Evolutionary conservation across 1,140 invertebrate genomes (phyloP).

Genomic region (Aphidius ervi): DNA sequence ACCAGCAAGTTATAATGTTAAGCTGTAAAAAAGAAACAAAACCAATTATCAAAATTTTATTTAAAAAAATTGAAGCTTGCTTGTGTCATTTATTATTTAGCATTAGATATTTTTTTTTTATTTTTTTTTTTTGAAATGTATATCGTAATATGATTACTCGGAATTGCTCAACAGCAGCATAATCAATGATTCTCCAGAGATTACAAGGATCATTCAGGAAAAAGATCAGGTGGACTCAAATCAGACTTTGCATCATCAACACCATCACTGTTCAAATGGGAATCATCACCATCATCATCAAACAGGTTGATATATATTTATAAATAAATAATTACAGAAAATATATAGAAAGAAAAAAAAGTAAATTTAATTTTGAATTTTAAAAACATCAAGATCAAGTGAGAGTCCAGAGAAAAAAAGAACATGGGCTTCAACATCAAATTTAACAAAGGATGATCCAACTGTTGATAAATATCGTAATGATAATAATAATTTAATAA

Average conservation of each 20-base stretch:
- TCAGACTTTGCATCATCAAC: constrained; percentile 69
- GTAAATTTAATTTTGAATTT: background rate
- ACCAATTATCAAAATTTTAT: background rate
- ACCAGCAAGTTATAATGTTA: too few species aligned
- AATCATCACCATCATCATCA: constrained; percentile 49
- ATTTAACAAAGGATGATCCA: constrained; percentile 47
- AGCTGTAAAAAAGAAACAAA: too few species aligned
- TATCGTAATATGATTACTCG: constrained; percentile 13
- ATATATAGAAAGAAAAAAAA: background rate
- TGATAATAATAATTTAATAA: constrained; percentile 11
- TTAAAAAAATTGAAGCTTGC: background rate
- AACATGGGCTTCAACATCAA: constrained; percentile 57
- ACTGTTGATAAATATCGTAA: background rate
- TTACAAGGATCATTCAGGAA: constrained; percentile 82
- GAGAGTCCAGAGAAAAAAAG: constrained; percentile 37
- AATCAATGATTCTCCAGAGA: constrained; percentile 56
- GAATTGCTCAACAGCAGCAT: constrained; percentile 13
- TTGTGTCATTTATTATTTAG: background rate
- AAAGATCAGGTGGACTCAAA: constrained; percentile 59
- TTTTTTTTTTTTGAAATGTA: constrained; percentile 4
- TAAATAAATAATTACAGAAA: background rate
- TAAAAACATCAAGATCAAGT: constrained; percentile 28
- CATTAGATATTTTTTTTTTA: background rate
- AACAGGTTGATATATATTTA: background rate
- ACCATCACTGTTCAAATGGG: constrained; percentile 66